Base-by-base conservation (phyloP, 2,888 invertebrate genomes). In the Ganaspis brasiliensis region DNA sequence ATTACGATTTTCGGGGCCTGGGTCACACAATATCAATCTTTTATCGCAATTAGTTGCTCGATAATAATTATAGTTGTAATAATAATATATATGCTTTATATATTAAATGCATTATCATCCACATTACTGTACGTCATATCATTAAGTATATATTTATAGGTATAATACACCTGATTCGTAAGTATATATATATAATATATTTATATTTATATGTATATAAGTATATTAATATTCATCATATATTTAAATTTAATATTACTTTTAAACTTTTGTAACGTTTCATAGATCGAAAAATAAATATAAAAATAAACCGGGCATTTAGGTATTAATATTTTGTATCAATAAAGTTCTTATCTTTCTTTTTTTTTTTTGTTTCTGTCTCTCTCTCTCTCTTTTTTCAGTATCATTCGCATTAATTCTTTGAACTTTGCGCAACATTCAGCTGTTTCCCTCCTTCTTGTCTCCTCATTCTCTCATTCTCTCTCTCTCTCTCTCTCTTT, bases 221-320 rank as follows among this genome's bases (percentile, higher is more conserved):
- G 77, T 77, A 77, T 80, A 81, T 79, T 81, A 84, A 85, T 84
- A 83, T 86, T 81, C 81, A 84, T 85, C 82, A 87, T 87, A 87
- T 88, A 87, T 87, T 87, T 87, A 86, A 89, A 88, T 90, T 88
- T 88, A 87, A 88, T 88, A 89, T 87, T 90, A 91, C 88, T 90
- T 90, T 91, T 91, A 91, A 91, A 91, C 91, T 91, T 91, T 91
- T 91, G 90, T 90, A 91, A 91, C 91, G 91, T 91, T 86, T 87
- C 86, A 86, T 87, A 89, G 89, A 88, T 89, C 88, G 88, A 90
- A 91, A 91, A 91, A 91, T 91, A 91, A 91, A 91, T 91, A 91
- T 91, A 91, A 91, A 91, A 91, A 91, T 91, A 91, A 91, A 91
- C 91, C 91, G 91, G 91, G 91, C 88, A 91, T 91, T 91, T 91